Base-by-base conservation (phyloP, 2,113 vertebrate species). In the Etia nguti region DNA sequence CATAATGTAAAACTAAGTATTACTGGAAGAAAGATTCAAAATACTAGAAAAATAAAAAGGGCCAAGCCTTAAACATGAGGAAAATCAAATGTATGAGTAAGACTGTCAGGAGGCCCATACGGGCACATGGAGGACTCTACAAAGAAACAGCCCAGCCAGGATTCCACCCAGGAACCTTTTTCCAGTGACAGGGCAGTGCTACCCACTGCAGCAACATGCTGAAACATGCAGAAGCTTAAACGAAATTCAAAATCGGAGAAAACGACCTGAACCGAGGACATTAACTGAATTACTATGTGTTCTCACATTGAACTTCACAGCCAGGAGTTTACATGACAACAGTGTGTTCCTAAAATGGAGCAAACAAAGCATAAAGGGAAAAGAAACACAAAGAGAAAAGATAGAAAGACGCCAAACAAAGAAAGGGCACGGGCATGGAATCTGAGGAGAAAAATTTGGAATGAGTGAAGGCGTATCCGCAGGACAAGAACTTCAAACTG, bases 391-490 rank as follows among this genome's bases (percentile, higher is more conserved):
- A 36, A 79, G 31, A n/a, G 24, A 80, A 13, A 75, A 7, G 82
- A 68, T 41, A 22, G 15, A 57, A 6, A 26, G 22, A 57, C 8
- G 68, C 22, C 1, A 9, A 46, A 29, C 13, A 10, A 75, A 48
- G 24, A 75, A 48, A 75, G 22, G 22, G 0, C 24, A 3, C 15
- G 9, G n/a, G 22, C 0, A 29, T 18, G 43, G 13, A 48, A 48
- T 10, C 5, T 75, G 22, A 43, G 34, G 9, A 10, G 9, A 54
- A 54, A 10, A 10, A 6, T 8, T 2, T 9, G 50, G 9, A 54
- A n/a, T 54, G 8, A 1, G 20, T 54, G 9, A n/a, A 54, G 52
- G 62, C 43, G 5, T 0, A 38, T 43, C 36, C 0, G 2, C 16
- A 48, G 41, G 13, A 73, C 13, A 26, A 2, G 15, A 75, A 10